Conservation (phyloP, 2,888 invertebrate species). For the Andrena minutula region DNA sequence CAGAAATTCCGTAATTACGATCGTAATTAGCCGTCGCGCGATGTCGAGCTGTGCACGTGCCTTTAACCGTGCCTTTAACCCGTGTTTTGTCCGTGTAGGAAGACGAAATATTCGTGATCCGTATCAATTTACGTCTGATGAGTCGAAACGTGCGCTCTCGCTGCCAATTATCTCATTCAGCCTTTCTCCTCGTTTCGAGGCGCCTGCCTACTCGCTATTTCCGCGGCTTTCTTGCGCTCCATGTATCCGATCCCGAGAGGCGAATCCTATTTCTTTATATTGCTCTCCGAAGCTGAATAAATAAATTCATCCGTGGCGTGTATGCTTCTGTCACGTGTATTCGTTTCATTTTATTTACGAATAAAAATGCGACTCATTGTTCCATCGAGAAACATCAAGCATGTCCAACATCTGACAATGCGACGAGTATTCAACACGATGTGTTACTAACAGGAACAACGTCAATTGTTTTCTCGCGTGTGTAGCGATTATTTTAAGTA, state of each 20-base stretch:
- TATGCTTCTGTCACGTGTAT: no score
- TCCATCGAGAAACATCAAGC: not conserved
- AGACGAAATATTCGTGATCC: conserved; percentile 53
- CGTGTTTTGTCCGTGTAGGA: conserved; percentile 53
- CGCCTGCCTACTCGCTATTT: conserved; percentile 36
- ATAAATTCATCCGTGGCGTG: not conserved
- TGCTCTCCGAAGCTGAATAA: no score
- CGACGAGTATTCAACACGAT: not conserved
- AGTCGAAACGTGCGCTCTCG: conserved; percentile 35
- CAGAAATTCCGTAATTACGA: conserved; percentile 49
- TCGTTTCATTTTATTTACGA: no score
- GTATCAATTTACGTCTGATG: conserved; percentile 64
- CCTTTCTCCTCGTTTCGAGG: conserved; percentile 59
- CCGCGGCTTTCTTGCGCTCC: conserved; percentile 3
- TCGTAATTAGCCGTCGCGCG: conserved; percentile 46
- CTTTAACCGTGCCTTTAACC: conserved; percentile 33
- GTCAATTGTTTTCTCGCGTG: conserved; percentile 46
- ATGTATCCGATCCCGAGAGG: not conserved
- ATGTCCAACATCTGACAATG: not conserved
- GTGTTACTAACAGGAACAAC: not conserved
- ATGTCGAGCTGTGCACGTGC: not conserved
- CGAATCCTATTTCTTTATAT: no score
- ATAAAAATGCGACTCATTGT: no score
- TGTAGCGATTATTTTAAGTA: conserved; percentile 31
- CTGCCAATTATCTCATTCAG: conserved; percentile 58